phyloP scores from a whole-genome alignment of 2,797 vertebrate species.

The Chiroxiphia lanceolata region DNA sequence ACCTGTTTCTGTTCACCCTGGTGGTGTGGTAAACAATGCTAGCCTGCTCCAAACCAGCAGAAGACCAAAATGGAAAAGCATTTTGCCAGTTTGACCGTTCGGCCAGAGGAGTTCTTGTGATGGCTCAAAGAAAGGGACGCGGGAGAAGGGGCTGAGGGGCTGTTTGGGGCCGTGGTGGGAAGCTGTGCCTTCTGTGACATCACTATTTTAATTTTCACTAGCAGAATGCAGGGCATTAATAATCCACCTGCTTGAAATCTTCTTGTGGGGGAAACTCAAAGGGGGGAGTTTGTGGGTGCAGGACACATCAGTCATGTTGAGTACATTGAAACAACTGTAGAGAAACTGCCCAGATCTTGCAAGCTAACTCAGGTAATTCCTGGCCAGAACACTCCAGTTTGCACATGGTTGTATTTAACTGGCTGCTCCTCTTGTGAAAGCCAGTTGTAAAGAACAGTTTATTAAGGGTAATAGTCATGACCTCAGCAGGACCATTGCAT shows the following conservation, averaged over 20 bases:
- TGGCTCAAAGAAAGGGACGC: background rate
- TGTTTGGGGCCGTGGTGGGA: background rate
- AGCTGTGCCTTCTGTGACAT: background rate
- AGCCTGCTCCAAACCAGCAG: background rate
- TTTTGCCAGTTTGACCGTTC: background rate
- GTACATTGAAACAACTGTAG: background rate
- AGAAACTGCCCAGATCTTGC: background rate
- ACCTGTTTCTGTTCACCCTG: background rate
- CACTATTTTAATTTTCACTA: background rate
- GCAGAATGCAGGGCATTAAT: background rate
- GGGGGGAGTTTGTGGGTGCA: background rate
- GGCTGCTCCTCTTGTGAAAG: background rate
- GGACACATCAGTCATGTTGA: background rate
- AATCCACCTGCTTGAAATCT: background rate
- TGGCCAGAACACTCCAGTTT: background rate
- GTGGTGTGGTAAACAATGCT: background rate
- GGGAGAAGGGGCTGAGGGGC: background rate
- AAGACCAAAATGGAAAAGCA: background rate
- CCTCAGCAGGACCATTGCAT: background rate
- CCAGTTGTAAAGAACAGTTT: background rate
- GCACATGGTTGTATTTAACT: background rate
- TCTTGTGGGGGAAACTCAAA: background rate
- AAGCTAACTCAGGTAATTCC: background rate
- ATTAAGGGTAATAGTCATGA: background rate
- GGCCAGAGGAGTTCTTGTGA: background rate